These are phyloP conservation scores for Myodes glareolus DNA, from an alignment of 2,113 vertebrate species.

Conservation along the genomic window DNA sequence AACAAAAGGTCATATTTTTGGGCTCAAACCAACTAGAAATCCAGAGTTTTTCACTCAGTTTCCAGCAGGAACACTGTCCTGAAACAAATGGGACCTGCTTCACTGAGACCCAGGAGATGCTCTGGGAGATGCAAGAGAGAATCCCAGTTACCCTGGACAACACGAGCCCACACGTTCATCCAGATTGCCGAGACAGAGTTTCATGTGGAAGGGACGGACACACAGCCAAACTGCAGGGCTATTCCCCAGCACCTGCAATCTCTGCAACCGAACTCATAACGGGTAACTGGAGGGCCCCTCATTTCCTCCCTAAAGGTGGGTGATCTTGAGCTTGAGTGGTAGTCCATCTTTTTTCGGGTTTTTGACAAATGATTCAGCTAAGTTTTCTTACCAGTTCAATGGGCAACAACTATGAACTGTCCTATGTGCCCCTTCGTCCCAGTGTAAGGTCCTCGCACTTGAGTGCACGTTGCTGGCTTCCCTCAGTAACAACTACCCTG, in stretches of 20 bases:
- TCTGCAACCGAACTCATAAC: neutral
- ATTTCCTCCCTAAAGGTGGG: neutral
- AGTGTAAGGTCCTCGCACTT: neutral
- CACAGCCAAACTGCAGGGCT: neutral
- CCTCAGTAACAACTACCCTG: neutral
- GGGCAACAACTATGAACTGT: neutral
- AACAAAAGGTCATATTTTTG: neutral
- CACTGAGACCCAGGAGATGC: neutral
- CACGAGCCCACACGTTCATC: neutral
- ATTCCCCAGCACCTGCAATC: neutral
- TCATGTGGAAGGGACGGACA: neutral
- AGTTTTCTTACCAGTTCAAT: neutral
- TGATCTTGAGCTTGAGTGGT: neutral
- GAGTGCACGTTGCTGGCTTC: neutral
- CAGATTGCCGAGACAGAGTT: rapidly evolving
- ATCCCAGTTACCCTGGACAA: neutral
- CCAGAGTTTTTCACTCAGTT: neutral
- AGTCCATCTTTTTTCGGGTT: neutral
- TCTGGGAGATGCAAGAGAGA: neutral
- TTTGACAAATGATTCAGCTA: neutral
- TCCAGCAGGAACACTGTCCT: neutral
- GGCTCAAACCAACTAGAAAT: slow-evolving; percentile 23
- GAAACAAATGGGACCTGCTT: neutral
- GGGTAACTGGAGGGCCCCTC: neutral
- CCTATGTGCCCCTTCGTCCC: neutral